phyloP scores from a whole-genome alignment of 2,888 invertebrate species.

The Himalopsyche kuldschensis region DNA sequence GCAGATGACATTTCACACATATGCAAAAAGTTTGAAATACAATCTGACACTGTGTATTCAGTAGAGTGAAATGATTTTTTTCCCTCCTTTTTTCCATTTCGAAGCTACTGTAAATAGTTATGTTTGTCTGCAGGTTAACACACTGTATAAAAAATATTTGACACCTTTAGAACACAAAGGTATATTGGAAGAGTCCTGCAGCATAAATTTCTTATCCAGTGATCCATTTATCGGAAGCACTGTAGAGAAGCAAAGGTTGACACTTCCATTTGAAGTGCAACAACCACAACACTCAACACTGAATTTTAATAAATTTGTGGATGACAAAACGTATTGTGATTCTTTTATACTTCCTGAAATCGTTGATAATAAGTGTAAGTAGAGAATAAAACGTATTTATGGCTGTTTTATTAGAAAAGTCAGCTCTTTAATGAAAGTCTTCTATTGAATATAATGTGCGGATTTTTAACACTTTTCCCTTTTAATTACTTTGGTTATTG shows the following conservation, averaged over 20 bases:
- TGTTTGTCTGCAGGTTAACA: background rate
- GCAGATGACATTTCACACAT: too few relatives aligned
- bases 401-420: too few relatives aligned
- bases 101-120: background rate
- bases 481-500: too few relatives aligned
- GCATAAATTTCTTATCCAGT: background rate
- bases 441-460: too few relatives aligned
- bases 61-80: too few relatives aligned
- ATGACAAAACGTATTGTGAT: background rate
- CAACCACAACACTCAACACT: background rate
- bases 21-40: too few relatives aligned
- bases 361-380: background rate
- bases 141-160: background rate
- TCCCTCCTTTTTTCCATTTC: too few relatives aligned
- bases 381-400: background rate
- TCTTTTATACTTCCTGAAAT: background rate
- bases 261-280: background rate
- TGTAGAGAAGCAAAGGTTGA: background rate
- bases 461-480: too few relatives aligned
- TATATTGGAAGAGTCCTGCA: background rate
- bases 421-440: too few relatives aligned
- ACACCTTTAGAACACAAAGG: background rate
- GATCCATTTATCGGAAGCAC: background rate
- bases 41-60: too few relatives aligned
- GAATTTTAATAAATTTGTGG: background rate